These are phyloP conservation scores for Cheilosia urbana DNA, from an alignment of 2,888 invertebrate species.

Conservation along the genomic window DNA sequence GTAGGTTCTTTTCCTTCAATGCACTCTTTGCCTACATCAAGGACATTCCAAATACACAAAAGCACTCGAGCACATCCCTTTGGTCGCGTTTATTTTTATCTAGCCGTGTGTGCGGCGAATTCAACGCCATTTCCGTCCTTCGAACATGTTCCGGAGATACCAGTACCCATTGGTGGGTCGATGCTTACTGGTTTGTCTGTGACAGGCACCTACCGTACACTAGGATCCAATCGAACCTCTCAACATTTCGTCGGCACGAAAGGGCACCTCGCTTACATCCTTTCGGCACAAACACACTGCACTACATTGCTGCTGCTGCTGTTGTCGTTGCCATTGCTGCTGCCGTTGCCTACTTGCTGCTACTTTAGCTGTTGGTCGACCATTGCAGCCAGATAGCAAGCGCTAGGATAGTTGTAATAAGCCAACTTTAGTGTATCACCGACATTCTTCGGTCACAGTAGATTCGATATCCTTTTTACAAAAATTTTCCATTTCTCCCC, in stretches of 20 bases:
- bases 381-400: conserved; percentile 70
- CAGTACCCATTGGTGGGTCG: conserved; percentile 11
- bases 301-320: conserved; percentile 40
- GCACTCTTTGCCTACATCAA: conserved; percentile 35
- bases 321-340: conserved; percentile 45
- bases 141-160: conserved; percentile 63
- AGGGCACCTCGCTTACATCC: conserved; percentile 72
- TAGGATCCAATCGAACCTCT: conserved; percentile 71
- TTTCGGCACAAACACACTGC: conserved; percentile 58
- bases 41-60: conserved; percentile 52
- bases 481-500: conserved; percentile 38
- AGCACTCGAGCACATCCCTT: conserved; percentile 18
- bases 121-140: conserved; percentile 38
- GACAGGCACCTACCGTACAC: conserved; percentile 17
- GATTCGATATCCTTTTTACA: conserved; percentile 74
- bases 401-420: conserved; percentile 74
- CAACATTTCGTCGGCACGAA: conserved; percentile 31
- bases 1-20: conserved; percentile 65
- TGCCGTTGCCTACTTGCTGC: conserved; percentile 54
- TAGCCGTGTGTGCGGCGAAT: conserved; percentile 55
- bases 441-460: conserved; percentile 75
- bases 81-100: background rate
- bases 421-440: conserved; percentile 75
- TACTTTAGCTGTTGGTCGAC: conserved; percentile 57
- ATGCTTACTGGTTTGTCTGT: conserved; percentile 14